A percentile compares a stretch with the other conserved stretches of the same genome.
Conservation (phyloP, 2,113 vertebrate species). For the Opisthocomus hoazin region DNA sequence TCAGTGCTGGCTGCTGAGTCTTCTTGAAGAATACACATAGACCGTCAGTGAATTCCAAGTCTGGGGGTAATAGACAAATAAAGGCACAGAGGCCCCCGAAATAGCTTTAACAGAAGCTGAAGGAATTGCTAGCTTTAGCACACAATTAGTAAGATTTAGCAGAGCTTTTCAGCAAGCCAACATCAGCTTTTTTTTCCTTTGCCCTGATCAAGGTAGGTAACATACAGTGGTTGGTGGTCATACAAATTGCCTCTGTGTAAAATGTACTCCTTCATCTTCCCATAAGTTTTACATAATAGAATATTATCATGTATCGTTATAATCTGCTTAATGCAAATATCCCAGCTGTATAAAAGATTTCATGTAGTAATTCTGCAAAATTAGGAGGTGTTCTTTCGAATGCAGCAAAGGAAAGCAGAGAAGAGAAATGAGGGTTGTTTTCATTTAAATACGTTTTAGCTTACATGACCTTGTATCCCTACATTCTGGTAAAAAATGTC, state of each 20-base stretch:
- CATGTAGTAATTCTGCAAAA: background rate
- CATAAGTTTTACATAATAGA: background rate
- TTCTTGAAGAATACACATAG: background rate
- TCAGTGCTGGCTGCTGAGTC: background rate
- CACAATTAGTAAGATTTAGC: background rate
- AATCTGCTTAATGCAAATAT: background rate
- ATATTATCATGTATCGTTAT: background rate
- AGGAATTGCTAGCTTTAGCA: background rate
- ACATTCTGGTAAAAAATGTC: conserved; percentile 56
- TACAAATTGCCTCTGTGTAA: background rate
- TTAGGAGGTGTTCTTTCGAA: conserved; percentile 20
- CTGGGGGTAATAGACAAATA: background rate
- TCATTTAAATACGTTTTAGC: conserved; percentile 35
- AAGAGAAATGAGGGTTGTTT: background rate
- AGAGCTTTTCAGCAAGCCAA: background rate
- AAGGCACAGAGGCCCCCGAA: background rate
- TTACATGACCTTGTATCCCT: conserved; percentile 29
- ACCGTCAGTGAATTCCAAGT: background rate
- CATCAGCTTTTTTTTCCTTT: background rate
- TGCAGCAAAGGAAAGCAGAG: background rate
- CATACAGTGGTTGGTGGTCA: background rate
- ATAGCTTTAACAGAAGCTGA: background rate
- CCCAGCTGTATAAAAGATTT: background rate
- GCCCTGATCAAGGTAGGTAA: background rate
- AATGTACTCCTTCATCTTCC: background rate